Evolutionary conservation across 2,797 vertebrate species (phyloP).

Genomic region (Rousettus madagascariensis): DNA sequence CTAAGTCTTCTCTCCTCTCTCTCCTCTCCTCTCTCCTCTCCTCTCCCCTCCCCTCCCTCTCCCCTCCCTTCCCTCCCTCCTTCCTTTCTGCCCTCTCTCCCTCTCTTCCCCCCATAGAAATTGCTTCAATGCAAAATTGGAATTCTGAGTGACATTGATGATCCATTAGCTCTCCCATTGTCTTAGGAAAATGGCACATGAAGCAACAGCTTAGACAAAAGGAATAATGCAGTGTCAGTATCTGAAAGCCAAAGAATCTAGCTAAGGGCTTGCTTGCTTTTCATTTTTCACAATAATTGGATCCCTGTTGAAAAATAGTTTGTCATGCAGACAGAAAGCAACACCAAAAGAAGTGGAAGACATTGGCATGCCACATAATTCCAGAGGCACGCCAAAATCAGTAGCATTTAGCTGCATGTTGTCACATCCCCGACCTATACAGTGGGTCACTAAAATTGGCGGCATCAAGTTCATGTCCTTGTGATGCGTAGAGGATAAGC

Average conservation of each 20-base stretch:
- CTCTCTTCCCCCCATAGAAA: background rate
- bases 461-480: background rate
- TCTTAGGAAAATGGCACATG: background rate
- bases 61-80: background rate
- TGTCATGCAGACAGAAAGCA: constrained; percentile 36
- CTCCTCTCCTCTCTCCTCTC: background rate
- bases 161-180: background rate
- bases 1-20: background rate
- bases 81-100: background rate
- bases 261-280: constrained; percentile 21
- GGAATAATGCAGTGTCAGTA: background rate
- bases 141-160: background rate
- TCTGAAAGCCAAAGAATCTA: background rate
- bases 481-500: background rate
- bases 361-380: background rate
- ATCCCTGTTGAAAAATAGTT: constrained; percentile 43
- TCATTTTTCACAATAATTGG: constrained; percentile 63
- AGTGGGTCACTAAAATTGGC: background rate
- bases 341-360: background rate
- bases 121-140: background rate
- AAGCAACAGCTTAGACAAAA: constrained; percentile 31
- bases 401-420: background rate
- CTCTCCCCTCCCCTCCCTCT: background rate
- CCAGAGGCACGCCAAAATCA: background rate
- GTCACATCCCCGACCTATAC: background rate